Percentiles rank a stretch among this genome's conserved stretches.
phyloP scores from a whole-genome alignment of 35 echinoderm and acorn worm species.

The Diadema setosum region DNA sequence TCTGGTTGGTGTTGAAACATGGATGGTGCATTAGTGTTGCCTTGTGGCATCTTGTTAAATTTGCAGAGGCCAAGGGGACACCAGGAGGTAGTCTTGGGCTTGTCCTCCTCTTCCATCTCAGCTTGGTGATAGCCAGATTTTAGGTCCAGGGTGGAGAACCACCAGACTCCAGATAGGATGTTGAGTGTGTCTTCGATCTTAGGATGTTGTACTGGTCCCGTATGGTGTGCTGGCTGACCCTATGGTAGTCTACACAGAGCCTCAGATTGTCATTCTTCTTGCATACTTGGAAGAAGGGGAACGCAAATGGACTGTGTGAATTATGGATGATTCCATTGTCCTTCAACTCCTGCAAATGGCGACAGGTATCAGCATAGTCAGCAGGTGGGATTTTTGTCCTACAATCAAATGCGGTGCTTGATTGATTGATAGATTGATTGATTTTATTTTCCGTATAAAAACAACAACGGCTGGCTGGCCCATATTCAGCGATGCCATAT shows the following conservation, averaged over 20 bases:
- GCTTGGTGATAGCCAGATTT: conserved; percentile 77
- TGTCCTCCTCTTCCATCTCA: conserved; percentile 61
- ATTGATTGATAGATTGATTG: no score
- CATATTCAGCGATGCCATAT: no score
- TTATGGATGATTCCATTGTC: neutral
- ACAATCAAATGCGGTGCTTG: neutral
- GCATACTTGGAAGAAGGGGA: conserved; percentile 17
- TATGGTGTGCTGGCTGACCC: conserved; percentile 46
- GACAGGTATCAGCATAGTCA: neutral
- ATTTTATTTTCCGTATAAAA: no score
- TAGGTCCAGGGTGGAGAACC: conserved; percentile 62
- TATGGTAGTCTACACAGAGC: conserved; percentile 42
- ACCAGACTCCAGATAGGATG: conserved; percentile 31
- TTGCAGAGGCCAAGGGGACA: conserved; percentile 63
- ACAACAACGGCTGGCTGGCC: no score
- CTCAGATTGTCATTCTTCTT: conserved; percentile 63
- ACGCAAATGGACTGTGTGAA: conserved; percentile 42
- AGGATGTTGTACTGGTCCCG: neutral
- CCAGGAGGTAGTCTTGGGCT: conserved; percentile 49
- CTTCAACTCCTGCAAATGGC: neutral
- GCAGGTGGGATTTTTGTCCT: neutral
- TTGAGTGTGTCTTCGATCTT: conserved; percentile 67
- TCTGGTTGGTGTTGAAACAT: conserved; percentile 39
- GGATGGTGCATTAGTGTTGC: conserved; percentile 47
- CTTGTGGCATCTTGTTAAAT: conserved; percentile 61